phyloP scores from a whole-genome alignment of 2,113 vertebrate species.

The Vireo altiloquus region DNA sequence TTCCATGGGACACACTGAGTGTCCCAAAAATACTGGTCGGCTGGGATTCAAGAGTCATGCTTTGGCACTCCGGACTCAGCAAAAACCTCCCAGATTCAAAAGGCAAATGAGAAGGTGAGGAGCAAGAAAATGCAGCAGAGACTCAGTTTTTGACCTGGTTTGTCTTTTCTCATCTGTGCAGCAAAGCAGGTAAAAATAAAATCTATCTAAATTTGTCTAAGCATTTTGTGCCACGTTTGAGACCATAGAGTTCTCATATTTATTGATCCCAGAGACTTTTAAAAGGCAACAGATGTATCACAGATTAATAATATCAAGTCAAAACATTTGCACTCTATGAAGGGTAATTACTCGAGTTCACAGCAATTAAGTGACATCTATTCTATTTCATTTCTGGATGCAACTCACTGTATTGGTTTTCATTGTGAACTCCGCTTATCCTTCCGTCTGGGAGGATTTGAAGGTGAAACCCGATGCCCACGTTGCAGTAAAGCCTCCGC shows the following conservation, averaged over 20 bases:
- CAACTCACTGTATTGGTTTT: constrained; percentile 98
- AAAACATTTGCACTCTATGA: constrained; percentile 60
- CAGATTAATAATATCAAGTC: constrained; percentile 65
- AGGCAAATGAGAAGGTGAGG: neutral
- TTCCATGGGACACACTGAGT: neutral
- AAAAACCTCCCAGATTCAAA: neutral
- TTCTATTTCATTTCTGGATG: constrained; percentile 74
- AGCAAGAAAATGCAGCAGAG: neutral
- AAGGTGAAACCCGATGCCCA: constrained; percentile 98
- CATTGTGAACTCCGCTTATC: constrained; percentile 91
- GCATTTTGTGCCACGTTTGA: constrained; percentile 74
- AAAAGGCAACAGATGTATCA: constrained; percentile 59
- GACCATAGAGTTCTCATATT: constrained; percentile 33
- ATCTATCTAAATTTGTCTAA: constrained; percentile 75
- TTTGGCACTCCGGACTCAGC: neutral
- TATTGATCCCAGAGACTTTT: constrained; percentile 67
- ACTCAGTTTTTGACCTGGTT: neutral
- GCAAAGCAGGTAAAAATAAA: constrained; percentile 77
- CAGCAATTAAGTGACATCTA: constrained; percentile 68
- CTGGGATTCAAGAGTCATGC: neutral
- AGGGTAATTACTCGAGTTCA: constrained; percentile 66
- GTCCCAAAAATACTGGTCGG: neutral
- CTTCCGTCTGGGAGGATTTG: constrained; percentile 89
- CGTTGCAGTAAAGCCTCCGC: constrained; percentile 97
- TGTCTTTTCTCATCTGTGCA: constrained; percentile 12